These are phyloP conservation scores for Graptemys geographica DNA, from an alignment of 2,797 vertebrate species.

Conservation along the genomic window DNA sequence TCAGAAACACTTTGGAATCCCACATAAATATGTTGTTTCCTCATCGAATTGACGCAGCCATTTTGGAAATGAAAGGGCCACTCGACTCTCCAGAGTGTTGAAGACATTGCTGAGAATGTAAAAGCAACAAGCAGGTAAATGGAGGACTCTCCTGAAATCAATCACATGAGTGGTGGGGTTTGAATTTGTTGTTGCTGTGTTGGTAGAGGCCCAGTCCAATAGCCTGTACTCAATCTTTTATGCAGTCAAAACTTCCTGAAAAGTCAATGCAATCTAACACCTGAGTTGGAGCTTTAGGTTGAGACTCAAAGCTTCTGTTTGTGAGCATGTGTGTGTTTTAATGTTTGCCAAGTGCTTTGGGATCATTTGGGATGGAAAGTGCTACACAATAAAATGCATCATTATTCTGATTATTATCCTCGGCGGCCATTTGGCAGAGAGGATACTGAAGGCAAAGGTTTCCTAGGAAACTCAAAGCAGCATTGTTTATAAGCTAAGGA, in stretches of 20 bases:
- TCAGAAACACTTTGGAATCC: conserved; percentile 50
- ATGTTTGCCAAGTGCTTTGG: not conserved
- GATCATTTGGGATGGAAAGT: not conserved
- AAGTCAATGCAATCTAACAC: not conserved
- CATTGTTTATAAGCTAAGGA: conserved; percentile 39
- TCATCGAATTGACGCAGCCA: not conserved
- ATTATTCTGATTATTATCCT: conserved; percentile 57
- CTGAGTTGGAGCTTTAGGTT: not conserved
- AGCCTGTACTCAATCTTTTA: not conserved
- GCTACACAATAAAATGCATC: not conserved
- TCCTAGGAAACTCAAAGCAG: conserved; percentile 62
- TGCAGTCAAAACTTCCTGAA: not conserved
- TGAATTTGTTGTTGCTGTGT: not conserved
- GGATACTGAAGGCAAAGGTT: conserved; percentile 38
- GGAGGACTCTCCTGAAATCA: not conserved
- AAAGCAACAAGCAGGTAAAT: not conserved
- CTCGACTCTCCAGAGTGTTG: not conserved
- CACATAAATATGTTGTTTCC: conserved; percentile 36
- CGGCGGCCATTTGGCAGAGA: conserved; percentile 35
- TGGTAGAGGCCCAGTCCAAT: not conserved
- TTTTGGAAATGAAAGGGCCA: rapidly evolving
- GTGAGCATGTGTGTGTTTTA: not conserved
- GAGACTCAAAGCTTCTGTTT: too few relatives aligned
- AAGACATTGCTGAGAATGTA: not conserved
- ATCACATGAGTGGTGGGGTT: not conserved